These are phyloP conservation scores for Chiroxiphia lanceolata DNA, from an alignment of 2,797 vertebrate species.

Conservation along the genomic window DNA sequence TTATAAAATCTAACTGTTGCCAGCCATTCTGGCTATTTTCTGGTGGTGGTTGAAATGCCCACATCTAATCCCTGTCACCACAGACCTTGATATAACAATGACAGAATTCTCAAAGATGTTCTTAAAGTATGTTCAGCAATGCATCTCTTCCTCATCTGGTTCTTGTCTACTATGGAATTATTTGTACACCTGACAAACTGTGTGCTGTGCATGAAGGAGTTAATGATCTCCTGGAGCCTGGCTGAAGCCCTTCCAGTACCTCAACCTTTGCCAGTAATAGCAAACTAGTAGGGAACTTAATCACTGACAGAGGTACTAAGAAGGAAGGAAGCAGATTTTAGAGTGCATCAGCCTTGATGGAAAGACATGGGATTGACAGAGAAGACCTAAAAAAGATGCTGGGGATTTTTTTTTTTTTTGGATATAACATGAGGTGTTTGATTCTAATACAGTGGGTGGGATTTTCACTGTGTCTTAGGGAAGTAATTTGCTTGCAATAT, in stretches of 20 bases:
- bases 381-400: neutral
- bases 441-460: neutral
- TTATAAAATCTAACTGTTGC: neutral
- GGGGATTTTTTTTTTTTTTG: neutral
- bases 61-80: neutral
- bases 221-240: neutral
- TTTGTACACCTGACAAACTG: neutral
- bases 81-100: neutral
- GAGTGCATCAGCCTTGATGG: neutral
- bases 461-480: neutral
- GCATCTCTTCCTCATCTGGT: neutral
- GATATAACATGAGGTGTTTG: neutral
- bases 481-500: neutral
- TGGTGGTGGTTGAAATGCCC: neutral
- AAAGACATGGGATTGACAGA: neutral
- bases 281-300: neutral
- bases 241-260: neutral
- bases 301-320: neutral
- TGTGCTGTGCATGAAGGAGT: neutral
- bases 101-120: neutral
- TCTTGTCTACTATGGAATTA: neutral
- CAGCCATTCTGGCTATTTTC: neutral
- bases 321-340: neutral
- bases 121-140: neutral
- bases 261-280: constrained; percentile 37